Evolutionary conservation across 92 coral and sea anemone genomes (phyloP).

Genomic region (Anthopleura xanthogrammica): DNA sequence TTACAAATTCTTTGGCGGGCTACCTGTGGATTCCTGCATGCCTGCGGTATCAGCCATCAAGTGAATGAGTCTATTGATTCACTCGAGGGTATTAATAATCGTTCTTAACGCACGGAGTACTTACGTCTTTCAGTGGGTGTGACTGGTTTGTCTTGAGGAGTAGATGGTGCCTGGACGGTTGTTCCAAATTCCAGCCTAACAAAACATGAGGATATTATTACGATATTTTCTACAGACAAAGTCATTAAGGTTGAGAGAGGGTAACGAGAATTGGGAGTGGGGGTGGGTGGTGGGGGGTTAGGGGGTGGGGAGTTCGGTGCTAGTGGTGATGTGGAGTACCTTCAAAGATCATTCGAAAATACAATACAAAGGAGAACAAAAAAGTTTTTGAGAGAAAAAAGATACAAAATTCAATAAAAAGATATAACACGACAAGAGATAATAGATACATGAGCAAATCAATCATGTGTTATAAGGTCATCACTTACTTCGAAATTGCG

Average conservation of each 20-base stretch:
- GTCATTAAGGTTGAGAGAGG: neutral
- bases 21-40: too few species aligned
- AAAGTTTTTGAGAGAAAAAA: neutral
- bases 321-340: too few species aligned
- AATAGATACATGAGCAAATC: neutral
- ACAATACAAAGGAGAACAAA: neutral
- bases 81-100: too few species aligned
- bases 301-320: too few species aligned
- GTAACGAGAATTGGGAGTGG: too few species aligned
- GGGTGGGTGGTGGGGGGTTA: too few species aligned
- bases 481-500: conserved; percentile 89
- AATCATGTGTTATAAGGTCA: neutral
- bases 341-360: neutral
- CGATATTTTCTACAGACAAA: neutral
- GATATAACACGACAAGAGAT: too few species aligned
- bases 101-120: conserved; percentile 10
- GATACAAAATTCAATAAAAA: neutral
- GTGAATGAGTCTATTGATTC: too few species aligned
- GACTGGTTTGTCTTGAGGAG: conserved; percentile 84
- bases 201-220: neutral
- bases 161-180: conserved; percentile 81
- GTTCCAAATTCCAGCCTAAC: conserved; percentile 90
- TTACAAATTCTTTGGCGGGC: too few species aligned
- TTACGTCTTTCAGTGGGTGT: conserved; percentile 92
- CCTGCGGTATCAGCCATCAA: too few species aligned